Base-by-base conservation (phyloP, 1,140 invertebrate genomes). In the Andricus grossulariae region DNA sequence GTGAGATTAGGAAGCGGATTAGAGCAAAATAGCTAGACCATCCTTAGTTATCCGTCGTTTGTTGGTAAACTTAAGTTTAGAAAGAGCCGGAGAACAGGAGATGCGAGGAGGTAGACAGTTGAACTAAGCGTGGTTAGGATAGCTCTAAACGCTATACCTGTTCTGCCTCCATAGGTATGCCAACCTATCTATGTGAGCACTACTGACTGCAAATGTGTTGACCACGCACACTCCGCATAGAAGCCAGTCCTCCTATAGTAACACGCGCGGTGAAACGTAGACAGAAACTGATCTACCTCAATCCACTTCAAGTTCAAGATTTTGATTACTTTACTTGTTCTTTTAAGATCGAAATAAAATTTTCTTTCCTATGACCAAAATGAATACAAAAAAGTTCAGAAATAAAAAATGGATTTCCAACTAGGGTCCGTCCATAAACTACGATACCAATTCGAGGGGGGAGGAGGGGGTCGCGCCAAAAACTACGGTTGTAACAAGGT, bases 21-120 rank as follows among this genome's bases (percentile, higher is more conserved):
- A 87, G 87, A 80, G 72, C 60, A 71, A 76, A 74, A 60, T 74
- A 79, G 60, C 32, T 66, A 39, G 66, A 83, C 70, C 76, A 74
- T 76, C 79, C 78, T 74, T 77, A 80, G 82, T 84, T 83, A 80
- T 83, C 77, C 71, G 84, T 50, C 84, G 80, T 85, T 89, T 90
- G 89, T 90, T 90, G 88, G 89, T 90, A 90, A 91, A 91, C 83
- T 86, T 80, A 81, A 83, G 85, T 89, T 91, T 91, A 90, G 90
- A 88, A 90, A 85, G 79, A 86, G 71, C 80, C 78, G 90, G 87
- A 19, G 19, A 89, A 71, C 88, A 91, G 76, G 80, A 70, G 19
- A 25, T 50, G 32, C 80, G 74, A 86, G 79, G 87, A 91, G 90
- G 87, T 91, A n/a, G 82, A 32, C 49, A 72, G 83, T 85, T 87